These are phyloP conservation scores for Probaryconus sp. DNA, from an alignment of 1,140 invertebrate species.

Conservation along the genomic window DNA sequence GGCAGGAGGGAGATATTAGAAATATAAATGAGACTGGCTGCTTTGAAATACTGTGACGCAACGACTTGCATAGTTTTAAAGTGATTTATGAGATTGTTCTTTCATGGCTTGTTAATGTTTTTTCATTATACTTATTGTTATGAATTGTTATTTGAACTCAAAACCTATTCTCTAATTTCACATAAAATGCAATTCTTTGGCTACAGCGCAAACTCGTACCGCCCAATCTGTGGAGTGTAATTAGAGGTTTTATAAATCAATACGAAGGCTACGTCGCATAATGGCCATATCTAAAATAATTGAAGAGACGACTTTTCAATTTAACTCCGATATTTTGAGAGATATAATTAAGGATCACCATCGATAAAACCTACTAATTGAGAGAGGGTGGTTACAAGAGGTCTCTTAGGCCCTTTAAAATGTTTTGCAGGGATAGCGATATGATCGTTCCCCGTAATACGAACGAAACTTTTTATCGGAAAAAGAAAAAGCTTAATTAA, in stretches of 20 bases:
- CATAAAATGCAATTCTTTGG: slow-evolving; percentile 16
- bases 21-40: slow-evolving; percentile 25
- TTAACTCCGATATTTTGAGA: slow-evolving; percentile 74
- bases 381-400: slow-evolving; percentile 42
- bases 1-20: slow-evolving; percentile 14
- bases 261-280: slow-evolving; percentile 55
- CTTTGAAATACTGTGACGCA: no score
- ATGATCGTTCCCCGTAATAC: slow-evolving; percentile 51
- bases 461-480: slow-evolving; percentile 33
- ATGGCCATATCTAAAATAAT: slow-evolving; percentile 70
- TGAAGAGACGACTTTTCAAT: slow-evolving; percentile 73
- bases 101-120: slow-evolving; percentile 26
- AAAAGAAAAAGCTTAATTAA: slow-evolving; percentile 46
- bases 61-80: slow-evolving; percentile 1
- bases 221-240: slow-evolving; percentile 58
- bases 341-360: slow-evolving; percentile 72
- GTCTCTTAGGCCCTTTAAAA: slow-evolving; percentile 51
- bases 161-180: slow-evolving; percentile 44
- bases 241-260: slow-evolving; percentile 70
- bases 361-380: slow-evolving; percentile 70
- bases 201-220: background rate
- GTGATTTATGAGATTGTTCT: background rate
- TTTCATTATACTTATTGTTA: slow-evolving; percentile 59
- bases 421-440: slow-evolving; percentile 39
- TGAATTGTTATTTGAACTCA: slow-evolving; percentile 66